Evolutionary conservation across 2,113 vertebrate species (phyloP).

Genomic region (Ammodramus savannarum): DNA sequence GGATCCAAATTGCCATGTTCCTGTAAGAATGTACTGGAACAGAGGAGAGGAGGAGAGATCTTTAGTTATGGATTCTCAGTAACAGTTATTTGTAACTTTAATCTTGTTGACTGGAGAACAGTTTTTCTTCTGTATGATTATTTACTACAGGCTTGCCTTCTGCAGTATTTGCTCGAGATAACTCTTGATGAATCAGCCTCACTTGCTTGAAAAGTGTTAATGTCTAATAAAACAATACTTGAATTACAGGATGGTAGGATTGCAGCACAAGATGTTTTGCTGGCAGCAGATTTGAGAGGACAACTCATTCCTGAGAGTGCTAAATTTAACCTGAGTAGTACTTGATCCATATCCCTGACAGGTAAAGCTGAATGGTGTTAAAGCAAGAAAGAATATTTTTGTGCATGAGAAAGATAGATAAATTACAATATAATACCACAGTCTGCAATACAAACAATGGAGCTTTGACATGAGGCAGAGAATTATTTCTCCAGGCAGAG

Average conservation of each 20-base stretch:
- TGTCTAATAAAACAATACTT: background rate
- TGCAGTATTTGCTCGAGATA: background rate
- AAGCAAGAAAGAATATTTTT: background rate
- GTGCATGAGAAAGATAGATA: too few relatives aligned
- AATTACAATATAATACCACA: background rate
- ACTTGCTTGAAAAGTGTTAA: background rate
- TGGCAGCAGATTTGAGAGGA: background rate
- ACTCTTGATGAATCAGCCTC: background rate
- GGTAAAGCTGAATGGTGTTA: background rate
- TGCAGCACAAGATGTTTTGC: background rate
- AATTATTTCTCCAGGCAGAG: background rate
- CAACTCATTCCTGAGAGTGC: background rate
- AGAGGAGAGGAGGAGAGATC: background rate
- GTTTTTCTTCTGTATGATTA: background rate
- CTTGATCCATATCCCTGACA: background rate
- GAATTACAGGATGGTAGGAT: background rate
- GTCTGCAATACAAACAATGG: background rate
- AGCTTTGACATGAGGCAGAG: background rate
- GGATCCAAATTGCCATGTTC: background rate
- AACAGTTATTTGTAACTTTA: background rate
- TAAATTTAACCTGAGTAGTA: background rate
- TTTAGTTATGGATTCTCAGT: background rate
- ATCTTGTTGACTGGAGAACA: background rate
- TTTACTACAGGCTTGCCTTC: background rate
- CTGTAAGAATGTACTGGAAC: background rate